Percentiles rank a stretch among this genome's conserved stretches.
phyloP scores from a whole-genome alignment of 1,140 invertebrate species.

The Drosophila biarmipes region DNA sequence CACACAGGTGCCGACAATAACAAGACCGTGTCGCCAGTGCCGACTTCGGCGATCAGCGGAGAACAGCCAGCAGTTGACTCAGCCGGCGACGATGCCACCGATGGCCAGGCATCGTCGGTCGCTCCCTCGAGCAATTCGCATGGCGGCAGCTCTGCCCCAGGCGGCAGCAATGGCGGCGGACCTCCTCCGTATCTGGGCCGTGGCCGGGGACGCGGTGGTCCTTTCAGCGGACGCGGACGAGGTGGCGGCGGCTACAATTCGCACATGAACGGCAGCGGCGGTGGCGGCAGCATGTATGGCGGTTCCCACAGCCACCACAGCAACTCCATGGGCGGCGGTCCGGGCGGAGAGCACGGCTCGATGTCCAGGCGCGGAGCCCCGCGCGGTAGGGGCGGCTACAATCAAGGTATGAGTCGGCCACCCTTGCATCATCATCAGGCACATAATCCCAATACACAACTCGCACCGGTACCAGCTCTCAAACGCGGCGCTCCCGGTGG shows the following conservation, averaged over 20 bases:
- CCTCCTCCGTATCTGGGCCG: slow-evolving; percentile 64
- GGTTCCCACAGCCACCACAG: slow-evolving; percentile 58
- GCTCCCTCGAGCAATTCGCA: slow-evolving; percentile 47
- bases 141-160: slow-evolving; percentile 24
- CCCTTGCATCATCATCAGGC: slow-evolving; percentile 79
- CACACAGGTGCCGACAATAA: slow-evolving; percentile 82
- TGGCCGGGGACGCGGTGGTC: slow-evolving; percentile 77
- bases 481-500: slow-evolving; percentile 83
- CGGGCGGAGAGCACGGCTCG: slow-evolving; percentile 60
- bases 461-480: slow-evolving; percentile 81
- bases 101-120: slow-evolving; percentile 33
- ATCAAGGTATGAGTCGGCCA: slow-evolving; percentile 80
- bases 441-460: slow-evolving; percentile 83
- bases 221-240: slow-evolving; percentile 59
- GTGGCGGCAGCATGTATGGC: slow-evolving; percentile 66
- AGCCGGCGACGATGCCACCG: slow-evolving; percentile 40
- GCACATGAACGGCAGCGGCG: slow-evolving; percentile 68
- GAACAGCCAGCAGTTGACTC: slow-evolving; percentile 39
- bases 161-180: slow-evolving; percentile 54
- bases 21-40: slow-evolving; percentile 79
- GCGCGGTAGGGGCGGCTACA: slow-evolving; percentile 78
- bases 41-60: slow-evolving; percentile 51
- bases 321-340: slow-evolving; percentile 67
- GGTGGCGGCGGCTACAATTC: slow-evolving; percentile 81
- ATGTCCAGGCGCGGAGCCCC: slow-evolving; percentile 75